phyloP scores from a whole-genome alignment of 2,797 vertebrate genomes.

The Apogon talboti region DNA sequence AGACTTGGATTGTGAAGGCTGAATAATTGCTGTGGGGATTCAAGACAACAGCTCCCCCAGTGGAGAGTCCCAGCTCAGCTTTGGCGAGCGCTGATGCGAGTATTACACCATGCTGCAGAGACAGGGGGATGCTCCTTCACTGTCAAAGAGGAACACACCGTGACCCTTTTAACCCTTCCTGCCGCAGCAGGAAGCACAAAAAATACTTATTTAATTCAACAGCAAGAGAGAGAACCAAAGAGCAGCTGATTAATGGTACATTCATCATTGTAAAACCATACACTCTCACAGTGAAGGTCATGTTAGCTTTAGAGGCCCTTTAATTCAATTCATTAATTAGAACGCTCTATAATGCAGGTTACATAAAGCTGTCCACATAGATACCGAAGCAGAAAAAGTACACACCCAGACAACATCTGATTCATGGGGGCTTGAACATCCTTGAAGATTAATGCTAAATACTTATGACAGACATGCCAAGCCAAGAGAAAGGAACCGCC shows the following conservation, averaged over 20 bases:
- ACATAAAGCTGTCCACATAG: not conserved
- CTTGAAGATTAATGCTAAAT: slow-evolving; percentile 9
- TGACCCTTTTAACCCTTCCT: not conserved
- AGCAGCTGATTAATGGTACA: too few species aligned
- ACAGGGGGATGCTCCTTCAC: slow-evolving; percentile 22
- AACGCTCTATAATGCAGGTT: not conserved
- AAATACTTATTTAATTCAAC: not conserved
- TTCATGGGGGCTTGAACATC: not conserved
- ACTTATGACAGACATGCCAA: slow-evolving; percentile 27
- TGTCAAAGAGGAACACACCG: slow-evolving; percentile 8
- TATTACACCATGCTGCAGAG: slow-evolving; percentile 1
- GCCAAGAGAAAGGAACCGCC: not conserved
- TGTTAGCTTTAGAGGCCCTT: too few species aligned
- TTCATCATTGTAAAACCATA: too few species aligned
- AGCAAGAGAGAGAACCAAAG: not conserved
- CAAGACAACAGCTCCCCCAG: slow-evolving; percentile 29
- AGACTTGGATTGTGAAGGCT: slow-evolving; percentile 5
- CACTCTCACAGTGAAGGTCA: too few species aligned
- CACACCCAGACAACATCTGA: not conserved
- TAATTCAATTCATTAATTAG: not conserved
- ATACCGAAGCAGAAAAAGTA: slow-evolving; percentile 3
- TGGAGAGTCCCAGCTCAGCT: slow-evolving; percentile 34
- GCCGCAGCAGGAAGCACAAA: not conserved
- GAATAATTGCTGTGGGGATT: slow-evolving; percentile 49
- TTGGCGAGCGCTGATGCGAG: not conserved